Base-by-base conservation (phyloP, 64 coral and sea anemone genomes). In the Montipora foliosa region DNA sequence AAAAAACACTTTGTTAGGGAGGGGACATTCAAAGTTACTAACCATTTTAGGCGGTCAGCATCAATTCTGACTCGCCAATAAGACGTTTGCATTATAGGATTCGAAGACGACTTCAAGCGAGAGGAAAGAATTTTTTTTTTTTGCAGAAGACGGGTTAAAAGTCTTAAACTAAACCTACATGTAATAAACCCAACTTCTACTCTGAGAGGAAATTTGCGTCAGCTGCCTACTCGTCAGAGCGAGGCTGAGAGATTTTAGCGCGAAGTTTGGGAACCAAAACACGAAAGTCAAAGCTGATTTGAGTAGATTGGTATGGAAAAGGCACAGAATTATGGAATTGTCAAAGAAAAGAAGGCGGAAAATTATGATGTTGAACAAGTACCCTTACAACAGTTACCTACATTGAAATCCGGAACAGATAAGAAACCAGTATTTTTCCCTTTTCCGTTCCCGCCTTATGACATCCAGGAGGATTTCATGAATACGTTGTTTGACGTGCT, bases 361-460 rank as follows among this genome's bases (percentile, higher is more conserved):
- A 89, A 67, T 90, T 44, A 24, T 79, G 84, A 68, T 50, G 47
- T 48, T 14, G 81, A 89, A 61, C 84, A 81, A 80, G 75, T 50
- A 37, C 17, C 70, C 47, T 49, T 45, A 51, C 46, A 21, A 24
- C 82, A 21, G 12, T 49, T 47, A 17, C 2, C 6, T 44, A 10
- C n/a, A n/a, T 0, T 45, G 50, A 20, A 76, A 91, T 62, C 74
- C 5, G 74, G 16, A 10, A 76, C 68, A 48, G 51, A 55, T 57
- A 24, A 75, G 64, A 45, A 88, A 47, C 83, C 89, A 19, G 80
- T 90, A 20, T 96, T 94, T 76, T 99, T 99, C 71, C 92, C 95
- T 15, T 99, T 99, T 95, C 98, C 95, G n/a, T 99, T 99, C 77
- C 92, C 95, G n/a, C 98, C 98, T 11, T 99, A 99, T 49, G 95